Conservation (phyloP, 2,797 vertebrate species). For the Buceros bicornis region DNA sequence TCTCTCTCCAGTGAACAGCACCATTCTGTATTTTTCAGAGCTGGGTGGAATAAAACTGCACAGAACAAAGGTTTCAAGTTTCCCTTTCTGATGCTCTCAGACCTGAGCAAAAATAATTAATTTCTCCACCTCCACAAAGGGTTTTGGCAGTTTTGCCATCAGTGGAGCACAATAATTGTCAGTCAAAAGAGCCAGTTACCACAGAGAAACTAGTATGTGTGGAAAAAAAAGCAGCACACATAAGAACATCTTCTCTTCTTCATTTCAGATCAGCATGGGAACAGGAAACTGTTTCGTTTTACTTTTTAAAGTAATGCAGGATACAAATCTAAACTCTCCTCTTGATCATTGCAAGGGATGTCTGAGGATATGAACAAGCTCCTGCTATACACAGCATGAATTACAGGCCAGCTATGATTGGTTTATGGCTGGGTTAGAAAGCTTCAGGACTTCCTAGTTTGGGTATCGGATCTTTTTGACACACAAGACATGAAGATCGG, state of each 20-base stretch:
- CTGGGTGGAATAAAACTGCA: slow-evolving; percentile 36
- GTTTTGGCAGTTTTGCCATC: neutral
- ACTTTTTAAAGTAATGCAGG: neutral
- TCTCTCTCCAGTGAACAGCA: slow-evolving; percentile 50
- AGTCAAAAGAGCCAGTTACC: neutral
- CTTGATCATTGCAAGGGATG: neutral
- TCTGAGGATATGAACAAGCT: neutral
- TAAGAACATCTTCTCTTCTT: neutral
- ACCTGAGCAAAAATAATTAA: slow-evolving; percentile 49
- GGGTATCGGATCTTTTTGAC: neutral
- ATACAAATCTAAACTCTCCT: neutral
- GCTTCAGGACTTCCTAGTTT: neutral
- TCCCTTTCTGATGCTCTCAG: slow-evolving; percentile 32
- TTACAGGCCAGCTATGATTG: neutral
- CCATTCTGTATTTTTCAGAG: slow-evolving; percentile 55
- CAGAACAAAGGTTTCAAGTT: slow-evolving; percentile 60
- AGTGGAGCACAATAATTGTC: neutral
- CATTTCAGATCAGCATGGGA: neutral
- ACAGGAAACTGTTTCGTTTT: neutral
- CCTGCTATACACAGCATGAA: neutral
- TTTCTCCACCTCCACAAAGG: slow-evolving; percentile 26
- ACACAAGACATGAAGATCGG: neutral
- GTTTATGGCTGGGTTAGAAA: neutral
- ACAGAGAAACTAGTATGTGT: neutral
- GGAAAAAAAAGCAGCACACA: neutral